phyloP scores from a whole-genome alignment of 2,113 vertebrate genomes.

The Pelodiscus sinensis region DNA sequence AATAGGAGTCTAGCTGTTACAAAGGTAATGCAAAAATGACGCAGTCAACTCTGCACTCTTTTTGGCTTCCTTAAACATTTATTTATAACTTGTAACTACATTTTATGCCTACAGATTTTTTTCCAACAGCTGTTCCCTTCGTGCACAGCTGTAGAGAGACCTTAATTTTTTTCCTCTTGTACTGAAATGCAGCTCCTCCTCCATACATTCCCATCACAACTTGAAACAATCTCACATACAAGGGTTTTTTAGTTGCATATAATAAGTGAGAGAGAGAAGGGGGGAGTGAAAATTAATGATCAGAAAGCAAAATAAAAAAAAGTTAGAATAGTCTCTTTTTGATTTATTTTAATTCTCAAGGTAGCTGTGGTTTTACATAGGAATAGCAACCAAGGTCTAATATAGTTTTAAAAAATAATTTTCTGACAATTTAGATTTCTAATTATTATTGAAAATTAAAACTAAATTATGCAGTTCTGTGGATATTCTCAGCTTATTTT shows the following conservation, averaged over 20 bases:
- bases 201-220: neutral
- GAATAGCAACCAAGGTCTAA: neutral
- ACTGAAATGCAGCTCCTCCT: accelerated
- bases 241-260: neutral
- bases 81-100: slow-evolving; percentile 3
- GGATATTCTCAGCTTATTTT: neutral
- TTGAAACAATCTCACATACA: accelerated
- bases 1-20: accelerated
- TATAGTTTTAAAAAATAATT: neutral
- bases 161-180: accelerated
- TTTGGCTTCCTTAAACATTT: neutral
- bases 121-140: neutral
- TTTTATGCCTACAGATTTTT: neutral
- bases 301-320: neutral
- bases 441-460: neutral
- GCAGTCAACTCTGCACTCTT: accelerated
- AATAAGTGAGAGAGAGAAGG: neutral
- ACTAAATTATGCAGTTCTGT: neutral
- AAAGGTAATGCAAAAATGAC: accelerated
- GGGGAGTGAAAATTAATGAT: neutral
- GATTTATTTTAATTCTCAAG: neutral
- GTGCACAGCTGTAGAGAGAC: accelerated
- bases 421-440: neutral
- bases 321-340: neutral
- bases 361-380: neutral